Percentiles rank a stretch among this genome's conserved stretches.
These are phyloP conservation scores for Bovichtus variegatus DNA, from an alignment of 2,797 vertebrate genomes.

Conservation along the genomic window DNA sequence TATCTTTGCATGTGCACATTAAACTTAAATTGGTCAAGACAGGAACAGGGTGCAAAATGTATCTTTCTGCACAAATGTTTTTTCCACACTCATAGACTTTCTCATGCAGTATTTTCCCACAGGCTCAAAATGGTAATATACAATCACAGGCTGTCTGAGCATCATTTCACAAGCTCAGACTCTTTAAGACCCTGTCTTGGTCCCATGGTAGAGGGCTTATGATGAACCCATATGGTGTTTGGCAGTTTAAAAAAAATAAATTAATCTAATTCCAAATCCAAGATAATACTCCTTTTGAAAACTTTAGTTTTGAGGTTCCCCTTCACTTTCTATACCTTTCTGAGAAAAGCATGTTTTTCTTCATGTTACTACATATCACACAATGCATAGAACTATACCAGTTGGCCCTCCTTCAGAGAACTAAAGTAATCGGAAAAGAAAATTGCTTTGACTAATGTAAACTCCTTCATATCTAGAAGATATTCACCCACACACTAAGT, in stretches of 20 bases:
- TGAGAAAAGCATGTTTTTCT: constrained; percentile 20
- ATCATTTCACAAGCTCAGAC: constrained; percentile 27
- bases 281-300: constrained; percentile 24
- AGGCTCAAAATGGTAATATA: constrained; percentile 11
- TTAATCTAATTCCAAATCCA: constrained; percentile 26
- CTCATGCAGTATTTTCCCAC: constrained; percentile 14
- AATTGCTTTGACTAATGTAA: constrained; percentile 43
- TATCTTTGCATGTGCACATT: neutral
- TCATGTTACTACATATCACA: neutral
- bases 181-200: constrained; percentile 33
- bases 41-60: neutral
- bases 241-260: too few species aligned
- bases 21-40: constrained; percentile 2
- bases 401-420: neutral
- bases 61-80: neutral
- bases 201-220: constrained; percentile 24
- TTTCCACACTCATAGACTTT: constrained; percentile 2
- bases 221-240: constrained; percentile 22
- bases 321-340: constrained; percentile 3
- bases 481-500: constrained; percentile 33
- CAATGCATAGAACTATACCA: constrained; percentile 3
- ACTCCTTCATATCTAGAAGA: constrained; percentile 28
- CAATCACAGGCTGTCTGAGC: constrained; percentile 22
- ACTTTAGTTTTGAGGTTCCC: constrained; percentile 19
- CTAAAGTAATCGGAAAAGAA: constrained; percentile 34